Percentiles rank a stretch among this genome's conserved stretches.
These are phyloP conservation scores for Ceratina calcarata DNA, from an alignment of 1,140 invertebrate genomes.

Conservation along the genomic window DNA sequence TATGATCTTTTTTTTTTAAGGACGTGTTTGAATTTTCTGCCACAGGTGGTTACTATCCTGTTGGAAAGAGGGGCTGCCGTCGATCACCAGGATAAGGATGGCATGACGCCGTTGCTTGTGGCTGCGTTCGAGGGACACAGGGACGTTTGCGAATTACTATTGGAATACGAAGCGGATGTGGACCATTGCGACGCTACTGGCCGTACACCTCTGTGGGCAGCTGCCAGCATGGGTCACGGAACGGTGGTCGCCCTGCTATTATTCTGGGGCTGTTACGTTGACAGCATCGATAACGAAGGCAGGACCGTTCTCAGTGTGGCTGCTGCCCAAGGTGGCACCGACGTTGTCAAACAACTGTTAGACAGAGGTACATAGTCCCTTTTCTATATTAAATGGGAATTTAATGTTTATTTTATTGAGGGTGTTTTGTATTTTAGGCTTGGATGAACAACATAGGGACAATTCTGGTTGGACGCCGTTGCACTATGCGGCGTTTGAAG, in stretches of 20 bases:
- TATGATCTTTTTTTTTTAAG: background rate
- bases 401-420: background rate
- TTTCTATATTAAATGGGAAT: too few species aligned
- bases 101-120: slow-evolving; percentile 95
- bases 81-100: slow-evolving; percentile 94
- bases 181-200: slow-evolving; percentile 91
- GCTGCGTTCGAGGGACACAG: slow-evolving; percentile 96
- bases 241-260: slow-evolving; percentile 89
- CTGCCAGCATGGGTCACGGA: slow-evolving; percentile 92
- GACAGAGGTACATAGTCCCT: slow-evolving; percentile 83
- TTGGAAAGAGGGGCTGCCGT: slow-evolving; percentile 93
- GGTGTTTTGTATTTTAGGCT: slow-evolving; percentile 78
- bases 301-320: slow-evolving; percentile 93
- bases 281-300: slow-evolving; percentile 94
- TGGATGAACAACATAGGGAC: slow-evolving; percentile 95
- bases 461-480: slow-evolving; percentile 97
- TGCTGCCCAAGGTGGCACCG: slow-evolving; percentile 90
- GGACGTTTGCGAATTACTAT: slow-evolving; percentile 91
- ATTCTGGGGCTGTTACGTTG: slow-evolving; percentile 94
- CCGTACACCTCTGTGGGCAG: slow-evolving; percentile 90
- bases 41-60: slow-evolving; percentile 86
- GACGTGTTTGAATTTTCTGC: slow-evolving; percentile 44
- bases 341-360: slow-evolving; percentile 93
- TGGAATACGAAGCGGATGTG: slow-evolving; percentile 93
- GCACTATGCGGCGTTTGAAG: slow-evolving; percentile 96